Evolutionary conservation across 2,888 invertebrate species (phyloP), one percentile per base, ranked within the genome.

Genomic region (Caenorhabditis auriculariae): DNA sequence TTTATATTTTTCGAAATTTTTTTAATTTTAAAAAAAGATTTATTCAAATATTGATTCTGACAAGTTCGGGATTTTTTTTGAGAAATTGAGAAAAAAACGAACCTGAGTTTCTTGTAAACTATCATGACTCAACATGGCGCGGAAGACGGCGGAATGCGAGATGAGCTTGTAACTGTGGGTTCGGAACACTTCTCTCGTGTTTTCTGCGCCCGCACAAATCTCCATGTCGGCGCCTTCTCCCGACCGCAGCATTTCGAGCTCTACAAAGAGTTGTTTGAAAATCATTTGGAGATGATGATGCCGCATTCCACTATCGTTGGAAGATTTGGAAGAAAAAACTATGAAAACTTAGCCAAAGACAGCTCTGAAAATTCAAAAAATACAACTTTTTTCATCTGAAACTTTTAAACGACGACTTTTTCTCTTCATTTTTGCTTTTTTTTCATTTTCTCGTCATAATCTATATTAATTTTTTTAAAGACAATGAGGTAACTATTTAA

Each of bases 71-170:
- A n/a, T n/a, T n/a, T n/a, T n/a, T n/a, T n/a, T n/a, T n/a, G n/a
- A n/a, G n/a, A n/a, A n/a, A n/a, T n/a, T n/a, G n/a, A n/a, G n/a
- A n/a, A n/a, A n/a, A n/a, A n/a, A 4, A 19, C 47, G 37, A 9
- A 65, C 65, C 54, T 58, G 52, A 19, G 43, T n/a, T 47, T 79
- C 79, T 19, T 56, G 32, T 48, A 66, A 63, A n/a, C 69, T 54
- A 38, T 56, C 47, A 55, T 78, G 75, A 4, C 52, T 58, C 51
- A 81, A 69, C 81, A 81, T 81, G 4, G 77, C 77, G 17, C 70
- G 66, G 59, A 81, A 79, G 15, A 81, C 81, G 17, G 72, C 69
- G 1, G 77, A 78, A 43, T 82, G 81, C 1, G 81, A 70, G 26
- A 69, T 68, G 21, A 81, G 60, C 28, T 82, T 69, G 58, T 72